Evolutionary conservation across 2,113 vertebrate species (phyloP).

Genomic region (Otus sunia): DNA sequence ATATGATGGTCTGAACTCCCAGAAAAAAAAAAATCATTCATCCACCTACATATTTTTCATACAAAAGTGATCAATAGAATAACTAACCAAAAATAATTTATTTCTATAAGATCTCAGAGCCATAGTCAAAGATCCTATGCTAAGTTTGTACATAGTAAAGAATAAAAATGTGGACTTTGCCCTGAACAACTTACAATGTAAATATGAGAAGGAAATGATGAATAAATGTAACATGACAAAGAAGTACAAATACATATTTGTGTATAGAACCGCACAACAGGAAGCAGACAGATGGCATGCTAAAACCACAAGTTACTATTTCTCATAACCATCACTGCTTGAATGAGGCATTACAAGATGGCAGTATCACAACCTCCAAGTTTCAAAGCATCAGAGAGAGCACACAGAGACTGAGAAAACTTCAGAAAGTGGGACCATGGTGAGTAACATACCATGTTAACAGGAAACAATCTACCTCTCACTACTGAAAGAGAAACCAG

Average conservation of each 20-base stretch:
- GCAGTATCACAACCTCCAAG: rapidly evolving
- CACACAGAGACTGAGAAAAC: neutral
- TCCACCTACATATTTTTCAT: neutral
- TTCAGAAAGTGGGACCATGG: neutral
- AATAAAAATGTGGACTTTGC: neutral
- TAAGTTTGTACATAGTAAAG: neutral
- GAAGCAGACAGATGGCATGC: neutral
- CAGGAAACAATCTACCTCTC: neutral
- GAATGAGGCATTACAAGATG: neutral
- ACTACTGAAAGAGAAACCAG: neutral
- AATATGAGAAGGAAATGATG: neutral
- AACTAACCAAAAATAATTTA: neutral
- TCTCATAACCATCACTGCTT: neutral
- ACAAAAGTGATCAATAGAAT: neutral
- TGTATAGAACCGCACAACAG: neutral
- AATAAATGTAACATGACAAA: neutral
- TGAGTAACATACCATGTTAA: rapidly evolving
- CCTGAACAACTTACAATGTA: neutral
- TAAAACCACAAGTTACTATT: neutral
- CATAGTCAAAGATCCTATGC: neutral
- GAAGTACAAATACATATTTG: neutral
- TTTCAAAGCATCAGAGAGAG: neutral
- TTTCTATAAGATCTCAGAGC: neutral
- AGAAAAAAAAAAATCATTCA: neutral
- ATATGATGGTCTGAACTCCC: neutral